Conservation (phyloP, 2,888 invertebrate genomes). For the Laothoe populi region DNA sequence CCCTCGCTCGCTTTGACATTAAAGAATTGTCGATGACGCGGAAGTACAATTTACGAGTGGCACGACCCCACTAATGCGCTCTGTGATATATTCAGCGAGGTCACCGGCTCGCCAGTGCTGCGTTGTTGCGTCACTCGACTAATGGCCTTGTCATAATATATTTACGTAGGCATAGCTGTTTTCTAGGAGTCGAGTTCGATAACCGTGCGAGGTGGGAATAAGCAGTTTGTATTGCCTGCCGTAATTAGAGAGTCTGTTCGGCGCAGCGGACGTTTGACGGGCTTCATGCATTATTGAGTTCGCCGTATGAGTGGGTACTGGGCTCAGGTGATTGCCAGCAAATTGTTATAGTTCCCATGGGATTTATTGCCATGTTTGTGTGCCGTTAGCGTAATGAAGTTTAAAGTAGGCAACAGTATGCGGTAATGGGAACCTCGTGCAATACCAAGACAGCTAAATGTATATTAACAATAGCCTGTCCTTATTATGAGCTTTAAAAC, state of each 20-base stretch:
- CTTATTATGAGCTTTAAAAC: not conserved
- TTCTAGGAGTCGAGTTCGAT: conserved; percentile 65
- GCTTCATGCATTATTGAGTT: conserved; percentile 75
- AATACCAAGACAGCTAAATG: not conserved
- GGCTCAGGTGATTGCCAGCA: conserved; percentile 63
- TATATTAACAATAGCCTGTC: not conserved
- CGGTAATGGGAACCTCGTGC: conserved; percentile 19
- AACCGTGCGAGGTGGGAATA: conserved; percentile 73
- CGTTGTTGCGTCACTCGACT: conserved; percentile 64
- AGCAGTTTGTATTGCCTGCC: conserved; percentile 59
- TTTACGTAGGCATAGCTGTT: conserved; percentile 52
- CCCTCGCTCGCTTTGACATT: conserved; percentile 41
- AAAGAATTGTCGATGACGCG: conserved; percentile 65
- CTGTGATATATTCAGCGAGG: conserved; percentile 66
- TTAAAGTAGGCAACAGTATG: conserved; percentile 45
- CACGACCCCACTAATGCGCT: conserved; percentile 53
- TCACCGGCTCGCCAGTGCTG: conserved; percentile 58
- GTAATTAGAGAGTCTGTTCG: conserved; percentile 67
- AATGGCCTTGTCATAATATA: conserved; percentile 66
- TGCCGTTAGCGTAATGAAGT: conserved; percentile 28
- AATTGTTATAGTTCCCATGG: conserved; percentile 75
- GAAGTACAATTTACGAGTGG: conserved; percentile 72
- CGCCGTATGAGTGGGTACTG: conserved; percentile 51
- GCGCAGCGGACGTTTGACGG: conserved; percentile 58
- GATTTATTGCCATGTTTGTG: conserved; percentile 51